phyloP scores from a whole-genome alignment of 2,797 vertebrate genomes.

The Takifugu ocellatus region DNA sequence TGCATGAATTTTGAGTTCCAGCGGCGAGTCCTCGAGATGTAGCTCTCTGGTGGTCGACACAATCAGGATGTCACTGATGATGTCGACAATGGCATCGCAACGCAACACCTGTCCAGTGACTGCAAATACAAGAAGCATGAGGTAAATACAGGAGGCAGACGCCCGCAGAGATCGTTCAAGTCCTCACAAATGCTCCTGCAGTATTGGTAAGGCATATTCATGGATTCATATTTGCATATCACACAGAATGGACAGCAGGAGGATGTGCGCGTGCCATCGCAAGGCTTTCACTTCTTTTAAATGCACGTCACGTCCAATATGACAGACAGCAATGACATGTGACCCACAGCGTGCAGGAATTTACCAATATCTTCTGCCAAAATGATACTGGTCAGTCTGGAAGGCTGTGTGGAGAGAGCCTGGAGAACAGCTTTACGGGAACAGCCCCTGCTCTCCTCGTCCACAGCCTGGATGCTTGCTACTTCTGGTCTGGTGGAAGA shows the following conservation, averaged over 20 bases:
- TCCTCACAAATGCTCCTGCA: neutral
- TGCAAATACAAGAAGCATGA: constrained; percentile 42
- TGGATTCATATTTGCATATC: no score
- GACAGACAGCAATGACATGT: neutral
- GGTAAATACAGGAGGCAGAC: neutral
- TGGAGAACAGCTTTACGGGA: constrained; percentile 88
- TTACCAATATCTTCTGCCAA: constrained; percentile 92
- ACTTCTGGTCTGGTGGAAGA: constrained; percentile 92
- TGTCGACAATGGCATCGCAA: constrained; percentile 92
- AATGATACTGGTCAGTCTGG: constrained; percentile 89
- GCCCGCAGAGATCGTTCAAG: no score
- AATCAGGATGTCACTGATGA: constrained; percentile 87
- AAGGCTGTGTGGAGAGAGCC: constrained; percentile 83
- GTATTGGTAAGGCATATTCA: no score
- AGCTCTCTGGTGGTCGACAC: constrained; percentile 94
- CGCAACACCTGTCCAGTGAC: constrained; percentile 92
- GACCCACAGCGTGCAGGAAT: constrained; percentile 14
- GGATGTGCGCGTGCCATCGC: no score
- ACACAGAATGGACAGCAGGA: no score
- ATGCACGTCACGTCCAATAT: neutral
- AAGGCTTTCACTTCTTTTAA: neutral
- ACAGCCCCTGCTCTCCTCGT: constrained; percentile 76
- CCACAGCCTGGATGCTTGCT: constrained; percentile 83
- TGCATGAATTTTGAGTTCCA: constrained; percentile 88
- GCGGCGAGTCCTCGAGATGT: constrained; percentile 92